Evolutionary conservation across 2,797 vertebrate genomes (phyloP).

Genomic region (Aphelocoma californica): DNA sequence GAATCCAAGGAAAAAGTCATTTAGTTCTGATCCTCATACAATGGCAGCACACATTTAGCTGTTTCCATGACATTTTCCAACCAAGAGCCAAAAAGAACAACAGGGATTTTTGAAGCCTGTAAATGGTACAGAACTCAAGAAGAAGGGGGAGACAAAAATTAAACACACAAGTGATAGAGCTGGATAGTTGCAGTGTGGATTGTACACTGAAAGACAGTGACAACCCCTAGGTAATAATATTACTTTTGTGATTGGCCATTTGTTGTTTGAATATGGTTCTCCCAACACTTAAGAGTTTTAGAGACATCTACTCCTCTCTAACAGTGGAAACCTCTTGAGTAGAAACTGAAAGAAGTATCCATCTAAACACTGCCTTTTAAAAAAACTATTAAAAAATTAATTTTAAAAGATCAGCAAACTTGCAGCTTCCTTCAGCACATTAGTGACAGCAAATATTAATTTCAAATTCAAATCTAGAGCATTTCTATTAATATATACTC

Average conservation of each 20-base stretch:
- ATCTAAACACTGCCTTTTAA: background rate
- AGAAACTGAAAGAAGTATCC: background rate
- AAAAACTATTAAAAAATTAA: background rate
- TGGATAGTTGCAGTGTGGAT: background rate
- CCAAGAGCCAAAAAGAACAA: background rate
- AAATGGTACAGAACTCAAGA: background rate
- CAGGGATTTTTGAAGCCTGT: background rate
- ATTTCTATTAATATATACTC: background rate
- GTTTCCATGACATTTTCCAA: background rate
- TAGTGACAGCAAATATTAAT: background rate
- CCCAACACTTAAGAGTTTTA: background rate
- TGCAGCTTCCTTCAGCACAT: background rate
- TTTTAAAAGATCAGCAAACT: background rate
- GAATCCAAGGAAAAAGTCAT: background rate
- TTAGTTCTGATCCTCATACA: background rate
- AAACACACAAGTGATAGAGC: background rate
- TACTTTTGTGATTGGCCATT: background rate
- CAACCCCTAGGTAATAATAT: background rate
- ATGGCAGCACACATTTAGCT: background rate
- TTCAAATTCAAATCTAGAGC: background rate
- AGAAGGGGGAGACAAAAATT: background rate
- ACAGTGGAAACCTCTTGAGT: background rate
- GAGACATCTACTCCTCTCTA: background rate
- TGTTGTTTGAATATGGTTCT: background rate
- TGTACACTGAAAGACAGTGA: background rate